Base-by-base conservation (phyloP, 2,113 vertebrate species). In the Festucalex cinctus region DNA sequence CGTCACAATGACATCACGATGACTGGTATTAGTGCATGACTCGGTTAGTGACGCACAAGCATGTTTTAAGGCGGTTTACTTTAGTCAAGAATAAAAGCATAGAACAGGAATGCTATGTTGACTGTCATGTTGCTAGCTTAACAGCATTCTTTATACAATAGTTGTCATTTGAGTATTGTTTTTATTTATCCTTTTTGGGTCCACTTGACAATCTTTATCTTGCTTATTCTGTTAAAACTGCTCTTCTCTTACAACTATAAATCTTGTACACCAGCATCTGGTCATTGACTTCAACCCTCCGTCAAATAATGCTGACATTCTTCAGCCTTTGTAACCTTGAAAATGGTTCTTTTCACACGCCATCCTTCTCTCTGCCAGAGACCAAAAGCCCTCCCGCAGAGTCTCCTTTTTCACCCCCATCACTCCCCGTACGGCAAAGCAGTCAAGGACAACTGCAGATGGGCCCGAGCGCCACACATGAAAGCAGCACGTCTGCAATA, bases 271-370 rank as follows among this genome's bases (percentile, higher is more conserved):
- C 37, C 59, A 17, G 14, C 39, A 24, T 39, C 60, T 62, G 60
- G 43, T 43, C 3, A 14, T 17, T 4, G 68, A 26, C 37, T 57
- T n/a, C 0, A 22, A 43, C 46, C 51, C 49, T 48, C 69, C 41
- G 62, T 84, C 85, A 77, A 69, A 5, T 69, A 72, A 84, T 83
- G 83, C 83, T 86, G 85, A 85, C 83, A 51, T 65, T 37, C 56
- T 49, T 9, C 71, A 37, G 62, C 66, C 74, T 62, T 69, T 80
- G 76, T 79, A 49, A 69, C 78, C 75, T 64, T n/a, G 3, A 20
- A 70, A 77, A 78, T 51, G 63, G 77, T 44, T 12, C 77, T 71
- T 71, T 86, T 80, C 76, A 75, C 63, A 75, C 76, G 60, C 69
- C 63, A 66, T 74, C 74, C 63, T 57, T 56, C 39, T 19, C 56